phyloP scores from a whole-genome alignment of 2,797 vertebrate genomes.

The Nannoperca australis region DNA sequence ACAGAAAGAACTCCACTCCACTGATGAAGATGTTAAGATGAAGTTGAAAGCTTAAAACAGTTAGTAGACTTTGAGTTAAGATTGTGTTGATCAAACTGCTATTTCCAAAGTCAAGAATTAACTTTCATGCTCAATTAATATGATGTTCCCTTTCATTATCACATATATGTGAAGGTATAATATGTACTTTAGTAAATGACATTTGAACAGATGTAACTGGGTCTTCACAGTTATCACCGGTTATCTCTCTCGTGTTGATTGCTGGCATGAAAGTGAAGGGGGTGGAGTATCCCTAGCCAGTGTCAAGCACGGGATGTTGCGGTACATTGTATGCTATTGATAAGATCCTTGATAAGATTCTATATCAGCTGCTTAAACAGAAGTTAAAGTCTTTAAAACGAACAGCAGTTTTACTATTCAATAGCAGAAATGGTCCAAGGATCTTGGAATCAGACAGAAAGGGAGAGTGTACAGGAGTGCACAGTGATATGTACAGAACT shows the following conservation, averaged over 20 bases:
- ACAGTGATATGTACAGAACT: constrained; percentile 5
- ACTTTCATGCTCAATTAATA: neutral
- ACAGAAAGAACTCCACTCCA: neutral
- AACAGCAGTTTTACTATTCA: neutral
- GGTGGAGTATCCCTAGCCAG: neutral
- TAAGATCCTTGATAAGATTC: neutral
- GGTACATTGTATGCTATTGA: neutral
- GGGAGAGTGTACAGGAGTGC: neutral
- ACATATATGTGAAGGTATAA: neutral
- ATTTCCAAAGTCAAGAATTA: neutral
- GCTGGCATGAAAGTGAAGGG: constrained; percentile 35
- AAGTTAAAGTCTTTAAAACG: neutral
- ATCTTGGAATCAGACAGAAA: constrained; percentile 40
- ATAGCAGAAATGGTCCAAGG: neutral
- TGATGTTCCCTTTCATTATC: neutral
- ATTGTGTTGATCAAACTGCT: neutral
- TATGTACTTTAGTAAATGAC: neutral
- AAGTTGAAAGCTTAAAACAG: neutral
- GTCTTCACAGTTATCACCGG: neutral
- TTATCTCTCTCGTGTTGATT: constrained; percentile 24
- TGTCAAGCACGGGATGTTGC: neutral
- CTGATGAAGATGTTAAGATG: neutral
- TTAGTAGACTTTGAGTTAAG: neutral
- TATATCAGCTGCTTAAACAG: neutral
- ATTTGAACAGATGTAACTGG: constrained; percentile 9